Evolutionary conservation across 1,140 invertebrate species (phyloP).

Genomic region (Drosophila aff.): DNA sequence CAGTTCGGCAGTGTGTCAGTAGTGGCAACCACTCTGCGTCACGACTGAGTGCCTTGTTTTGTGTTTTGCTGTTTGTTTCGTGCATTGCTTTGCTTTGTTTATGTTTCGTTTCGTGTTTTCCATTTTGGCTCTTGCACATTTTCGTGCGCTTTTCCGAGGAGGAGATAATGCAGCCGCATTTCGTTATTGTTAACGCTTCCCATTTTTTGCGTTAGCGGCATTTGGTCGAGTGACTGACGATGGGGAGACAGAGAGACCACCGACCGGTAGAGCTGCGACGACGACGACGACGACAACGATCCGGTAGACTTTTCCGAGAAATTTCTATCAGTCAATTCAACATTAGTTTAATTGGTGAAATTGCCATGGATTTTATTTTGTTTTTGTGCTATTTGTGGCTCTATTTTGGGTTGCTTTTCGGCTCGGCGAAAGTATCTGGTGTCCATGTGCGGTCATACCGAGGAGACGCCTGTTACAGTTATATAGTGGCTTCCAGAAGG

Average conservation of each 20-base stretch:
- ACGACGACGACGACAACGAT: not conserved
- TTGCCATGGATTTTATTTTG: constrained; percentile 37
- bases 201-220: constrained; percentile 55
- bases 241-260: constrained; percentile 1
- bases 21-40: constrained; percentile 39
- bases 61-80: constrained; percentile 15
- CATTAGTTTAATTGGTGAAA: constrained; percentile 78
- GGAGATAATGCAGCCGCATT: constrained; percentile 18
- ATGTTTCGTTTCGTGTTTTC: constrained; percentile 10
- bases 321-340: constrained; percentile 66
- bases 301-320: constrained; percentile 70
- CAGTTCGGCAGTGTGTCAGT: constrained; percentile 53
- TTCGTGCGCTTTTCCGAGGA: constrained; percentile 51
- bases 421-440: constrained; percentile 59
- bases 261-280: constrained; percentile 4
- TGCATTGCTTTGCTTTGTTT: constrained; percentile 7
- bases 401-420: constrained; percentile 2
- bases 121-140: constrained; percentile 25
- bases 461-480: constrained; percentile 11
- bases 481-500: constrained; percentile 14
- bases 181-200: constrained; percentile 34
- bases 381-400: not conserved
- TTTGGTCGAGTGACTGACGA: constrained; percentile 33
- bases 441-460: constrained; percentile 14
- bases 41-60: constrained; percentile 51